phyloP scores from a whole-genome alignment of 2,113 vertebrate genomes.

The Colaptes auratus region DNA sequence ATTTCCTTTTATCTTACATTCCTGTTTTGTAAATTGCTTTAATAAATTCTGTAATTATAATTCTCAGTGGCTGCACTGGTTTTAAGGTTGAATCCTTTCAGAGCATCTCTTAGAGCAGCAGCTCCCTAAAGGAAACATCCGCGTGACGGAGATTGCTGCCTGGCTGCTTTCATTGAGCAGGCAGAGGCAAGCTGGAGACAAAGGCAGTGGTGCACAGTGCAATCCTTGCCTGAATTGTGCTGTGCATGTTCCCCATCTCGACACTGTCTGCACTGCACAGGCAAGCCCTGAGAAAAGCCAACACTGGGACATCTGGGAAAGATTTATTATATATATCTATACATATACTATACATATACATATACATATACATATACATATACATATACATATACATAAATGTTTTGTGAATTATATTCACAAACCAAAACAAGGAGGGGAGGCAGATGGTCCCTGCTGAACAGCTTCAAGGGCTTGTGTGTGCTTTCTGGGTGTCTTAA shows the following conservation, averaged over 20 bases:
- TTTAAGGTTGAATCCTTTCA: background rate
- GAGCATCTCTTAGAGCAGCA: background rate
- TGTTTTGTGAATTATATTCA: background rate
- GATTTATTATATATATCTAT: background rate
- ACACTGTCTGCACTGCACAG: background rate
- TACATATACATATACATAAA: too few relatives aligned
- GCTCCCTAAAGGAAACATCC: constrained; percentile 8
- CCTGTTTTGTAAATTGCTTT: background rate
- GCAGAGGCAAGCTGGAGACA: constrained; percentile 2
- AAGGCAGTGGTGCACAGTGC: background rate
- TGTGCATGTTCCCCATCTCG: background rate
- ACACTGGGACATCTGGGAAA: background rate
- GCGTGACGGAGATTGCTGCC: background rate
- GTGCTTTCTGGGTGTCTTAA: background rate
- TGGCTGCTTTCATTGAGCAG: background rate
- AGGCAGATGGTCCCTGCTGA: background rate
- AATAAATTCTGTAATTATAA: background rate
- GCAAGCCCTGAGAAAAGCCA: background rate
- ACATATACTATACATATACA: too few relatives aligned
- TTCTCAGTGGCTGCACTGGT: background rate
- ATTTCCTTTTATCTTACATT: constrained; percentile 1
- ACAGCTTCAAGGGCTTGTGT: background rate
- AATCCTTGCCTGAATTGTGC: background rate
- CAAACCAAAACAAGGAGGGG: background rate
- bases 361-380: too few relatives aligned